These are phyloP conservation scores for Drosophila busckii DNA, from an alignment of 1,140 invertebrate species.

Conservation along the genomic window DNA sequence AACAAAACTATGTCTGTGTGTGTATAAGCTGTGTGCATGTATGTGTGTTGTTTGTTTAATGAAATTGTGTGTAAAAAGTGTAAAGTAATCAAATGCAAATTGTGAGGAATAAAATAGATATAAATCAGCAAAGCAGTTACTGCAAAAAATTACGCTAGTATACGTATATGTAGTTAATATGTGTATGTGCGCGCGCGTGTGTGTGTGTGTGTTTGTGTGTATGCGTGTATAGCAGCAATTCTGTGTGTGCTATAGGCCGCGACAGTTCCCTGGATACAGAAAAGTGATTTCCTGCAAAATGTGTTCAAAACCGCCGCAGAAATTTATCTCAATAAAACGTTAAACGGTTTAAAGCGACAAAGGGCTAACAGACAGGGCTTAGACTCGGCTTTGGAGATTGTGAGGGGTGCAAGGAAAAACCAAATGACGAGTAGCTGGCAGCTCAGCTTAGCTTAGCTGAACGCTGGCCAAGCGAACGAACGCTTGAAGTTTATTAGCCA, in stretches of 20 bases:
- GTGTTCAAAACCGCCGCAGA: slow-evolving; percentile 34
- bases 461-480: no score
- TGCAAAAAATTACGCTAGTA: slow-evolving; percentile 26
- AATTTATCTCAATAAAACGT: no score
- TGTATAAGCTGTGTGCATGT: slow-evolving; percentile 10
- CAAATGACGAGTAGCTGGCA: no score
- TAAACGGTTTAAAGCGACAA: no score
- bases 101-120: slow-evolving; percentile 11
- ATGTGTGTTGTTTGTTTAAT: neutral
- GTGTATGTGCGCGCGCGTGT: slow-evolving; percentile 13
- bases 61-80: slow-evolving; percentile 13
- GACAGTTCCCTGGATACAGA: slow-evolving; percentile 69
- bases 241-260: slow-evolving; percentile 60
- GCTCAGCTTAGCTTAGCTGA: no score
- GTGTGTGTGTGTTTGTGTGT: slow-evolving; percentile 27
- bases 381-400: no score
- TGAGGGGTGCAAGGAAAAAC: no score
- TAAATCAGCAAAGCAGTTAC: slow-evolving; percentile 6
- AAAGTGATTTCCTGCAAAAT: slow-evolving; percentile 77
- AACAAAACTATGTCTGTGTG: no score
- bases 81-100: slow-evolving; percentile 2
- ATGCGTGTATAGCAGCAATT: slow-evolving; percentile 62
- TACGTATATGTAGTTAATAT: slow-evolving; percentile 16
- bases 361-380: no score
- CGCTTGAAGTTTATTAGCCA: no score